Evolutionary conservation across 2,113 vertebrate species (phyloP).

Genomic region (Lycaon pictus): DNA sequence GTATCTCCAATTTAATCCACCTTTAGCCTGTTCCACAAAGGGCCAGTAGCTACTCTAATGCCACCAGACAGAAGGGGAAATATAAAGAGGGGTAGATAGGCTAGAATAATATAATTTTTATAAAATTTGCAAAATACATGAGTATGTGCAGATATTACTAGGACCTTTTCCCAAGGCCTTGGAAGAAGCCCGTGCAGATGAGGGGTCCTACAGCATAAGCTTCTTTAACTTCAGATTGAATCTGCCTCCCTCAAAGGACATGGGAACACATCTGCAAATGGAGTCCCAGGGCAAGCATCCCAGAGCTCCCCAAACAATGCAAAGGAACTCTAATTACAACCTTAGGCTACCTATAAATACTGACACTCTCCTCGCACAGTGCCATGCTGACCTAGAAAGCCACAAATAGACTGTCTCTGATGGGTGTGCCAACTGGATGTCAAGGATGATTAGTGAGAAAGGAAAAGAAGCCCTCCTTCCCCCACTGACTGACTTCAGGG

Average conservation of each 20-base stretch:
- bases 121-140: neutral
- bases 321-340: constrained; percentile 65
- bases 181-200: neutral
- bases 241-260: neutral
- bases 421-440: constrained; percentile 72
- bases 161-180: neutral
- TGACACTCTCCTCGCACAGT: constrained; percentile 34
- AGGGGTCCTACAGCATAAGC: neutral
- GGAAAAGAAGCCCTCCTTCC: constrained; percentile 25
- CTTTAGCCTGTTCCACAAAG: neutral
- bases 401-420: constrained; percentile 64
- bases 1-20: neutral
- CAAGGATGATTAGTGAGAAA: constrained; percentile 78
- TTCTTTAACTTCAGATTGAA: constrained; percentile 9
- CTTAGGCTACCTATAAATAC: constrained; percentile 59
- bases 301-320: constrained; percentile 32
- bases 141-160: neutral
- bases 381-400: constrained; percentile 68
- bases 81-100: neutral
- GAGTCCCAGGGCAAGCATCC: neutral
- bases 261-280: neutral
- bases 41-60: neutral
- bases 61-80: neutral
- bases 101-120: neutral
- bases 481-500: constrained; percentile 51